Percentiles rank a stretch among this genome's conserved stretches.
Evolutionary conservation across 92 coral and sea anemone species (phyloP).

Genomic region (Nematostella vectensis): DNA sequence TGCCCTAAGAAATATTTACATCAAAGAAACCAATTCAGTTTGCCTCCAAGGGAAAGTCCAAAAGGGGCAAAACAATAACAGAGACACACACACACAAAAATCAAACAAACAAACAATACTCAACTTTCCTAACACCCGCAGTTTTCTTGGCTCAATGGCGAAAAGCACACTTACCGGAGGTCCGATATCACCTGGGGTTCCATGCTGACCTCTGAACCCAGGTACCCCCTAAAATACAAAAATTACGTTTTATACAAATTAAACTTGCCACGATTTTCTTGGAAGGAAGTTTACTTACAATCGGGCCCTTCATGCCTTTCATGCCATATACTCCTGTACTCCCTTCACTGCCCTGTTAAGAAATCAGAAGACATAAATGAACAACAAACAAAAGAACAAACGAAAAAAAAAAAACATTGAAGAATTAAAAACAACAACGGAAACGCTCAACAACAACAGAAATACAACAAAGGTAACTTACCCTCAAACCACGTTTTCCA

Average conservation of each 20-base stretch:
- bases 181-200: slow-evolving; percentile 75
- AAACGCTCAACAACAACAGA: not conserved
- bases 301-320: slow-evolving; percentile 42
- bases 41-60: no score
- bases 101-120: no score
- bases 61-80: no score
- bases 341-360: slow-evolving; percentile 51
- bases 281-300: slow-evolving; percentile 31
- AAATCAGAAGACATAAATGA: not conserved
- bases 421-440: not conserved
- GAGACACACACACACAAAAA: no score
- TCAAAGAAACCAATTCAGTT: no score
- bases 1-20: no score
- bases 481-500: slow-evolving; percentile 59
- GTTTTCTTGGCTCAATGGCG: no score
- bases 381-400: not conserved
- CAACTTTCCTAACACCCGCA: no score
- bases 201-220: slow-evolving; percentile 77
- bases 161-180: slow-evolving; percentile 6
- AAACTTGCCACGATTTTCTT: no score
- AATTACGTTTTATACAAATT: no score
- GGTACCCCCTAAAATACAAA: slow-evolving; percentile 47
- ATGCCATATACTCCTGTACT: slow-evolving; percentile 44
- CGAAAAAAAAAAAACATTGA: not conserved
- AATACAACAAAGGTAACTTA: no score